phyloP scores from a whole-genome alignment of 2,888 invertebrate genomes.

The Tipula lateralis region DNA sequence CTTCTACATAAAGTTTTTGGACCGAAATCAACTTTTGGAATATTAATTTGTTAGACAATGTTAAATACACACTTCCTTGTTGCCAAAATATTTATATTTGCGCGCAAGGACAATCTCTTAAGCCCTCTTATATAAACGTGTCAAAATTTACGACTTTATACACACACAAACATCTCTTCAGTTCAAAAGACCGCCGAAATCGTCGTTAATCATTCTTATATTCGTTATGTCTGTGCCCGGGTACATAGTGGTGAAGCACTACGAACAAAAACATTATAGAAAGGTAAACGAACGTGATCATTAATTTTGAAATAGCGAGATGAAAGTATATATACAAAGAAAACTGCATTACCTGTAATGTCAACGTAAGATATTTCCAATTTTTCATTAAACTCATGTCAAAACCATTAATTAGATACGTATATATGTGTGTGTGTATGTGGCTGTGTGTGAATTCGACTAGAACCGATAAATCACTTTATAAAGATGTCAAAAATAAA shows the following conservation, averaged over 20 bases:
- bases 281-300: background rate
- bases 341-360: background rate
- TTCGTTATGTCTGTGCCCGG: background rate
- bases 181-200: background rate
- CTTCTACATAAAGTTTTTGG: background rate
- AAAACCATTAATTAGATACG: background rate
- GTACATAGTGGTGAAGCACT: background rate
- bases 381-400: background rate
- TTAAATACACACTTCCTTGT: background rate
- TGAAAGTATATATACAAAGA: background rate
- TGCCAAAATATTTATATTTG: background rate
- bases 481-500: background rate
- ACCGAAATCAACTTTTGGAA: background rate
- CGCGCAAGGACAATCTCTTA: background rate
- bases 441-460: background rate
- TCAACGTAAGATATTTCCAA: background rate
- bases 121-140: background rate
- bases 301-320: background rate
- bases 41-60: background rate
- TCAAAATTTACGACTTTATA: background rate
- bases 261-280: background rate
- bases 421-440: background rate
- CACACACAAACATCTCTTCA: background rate
- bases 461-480: background rate
- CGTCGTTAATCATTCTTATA: background rate